Percentiles rank a stretch among this genome's conserved stretches.
These are phyloP conservation scores for Hippocampus kuda DNA, from an alignment of 2,797 vertebrate species.

Conservation along the genomic window DNA sequence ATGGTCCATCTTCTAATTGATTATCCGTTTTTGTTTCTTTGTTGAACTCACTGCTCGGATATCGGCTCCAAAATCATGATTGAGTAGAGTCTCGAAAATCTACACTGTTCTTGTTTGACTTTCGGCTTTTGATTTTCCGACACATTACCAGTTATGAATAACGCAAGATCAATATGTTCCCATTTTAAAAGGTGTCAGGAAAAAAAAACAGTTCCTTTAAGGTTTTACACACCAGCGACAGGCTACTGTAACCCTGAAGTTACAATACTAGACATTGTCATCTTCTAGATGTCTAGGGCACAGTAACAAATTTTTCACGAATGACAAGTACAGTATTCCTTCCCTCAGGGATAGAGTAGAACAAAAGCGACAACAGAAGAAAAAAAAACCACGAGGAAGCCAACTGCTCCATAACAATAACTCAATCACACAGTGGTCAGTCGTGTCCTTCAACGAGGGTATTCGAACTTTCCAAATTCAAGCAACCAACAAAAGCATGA, in stretches of 20 bases:
- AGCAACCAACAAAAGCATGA: background rate
- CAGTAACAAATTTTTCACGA: conserved; percentile 32
- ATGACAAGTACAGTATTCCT: conserved; percentile 6
- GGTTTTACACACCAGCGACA: too few species aligned
- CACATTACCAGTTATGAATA: background rate
- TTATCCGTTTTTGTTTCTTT: too few species aligned
- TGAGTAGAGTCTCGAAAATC: too few species aligned
- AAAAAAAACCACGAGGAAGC: background rate
- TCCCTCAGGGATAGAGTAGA: background rate
- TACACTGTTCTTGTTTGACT: too few species aligned
- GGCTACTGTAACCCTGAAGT: too few species aligned
- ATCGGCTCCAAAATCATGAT: background rate
- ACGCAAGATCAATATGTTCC: background rate
- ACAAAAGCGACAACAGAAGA: background rate
- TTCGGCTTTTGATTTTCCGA: background rate
- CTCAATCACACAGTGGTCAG: background rate
- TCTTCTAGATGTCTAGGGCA: conserved; percentile 17
- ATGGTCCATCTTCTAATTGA: too few species aligned
- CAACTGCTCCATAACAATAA: background rate
- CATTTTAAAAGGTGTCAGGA: too few species aligned
- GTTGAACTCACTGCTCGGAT: background rate
- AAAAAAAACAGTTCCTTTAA: too few species aligned
- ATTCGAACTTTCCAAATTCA: background rate
- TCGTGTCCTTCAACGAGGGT: background rate
- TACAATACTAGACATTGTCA: too few species aligned